Conservation (phyloP, 2,888 invertebrate genomes). For the Ferdinandea cuprea region DNA sequence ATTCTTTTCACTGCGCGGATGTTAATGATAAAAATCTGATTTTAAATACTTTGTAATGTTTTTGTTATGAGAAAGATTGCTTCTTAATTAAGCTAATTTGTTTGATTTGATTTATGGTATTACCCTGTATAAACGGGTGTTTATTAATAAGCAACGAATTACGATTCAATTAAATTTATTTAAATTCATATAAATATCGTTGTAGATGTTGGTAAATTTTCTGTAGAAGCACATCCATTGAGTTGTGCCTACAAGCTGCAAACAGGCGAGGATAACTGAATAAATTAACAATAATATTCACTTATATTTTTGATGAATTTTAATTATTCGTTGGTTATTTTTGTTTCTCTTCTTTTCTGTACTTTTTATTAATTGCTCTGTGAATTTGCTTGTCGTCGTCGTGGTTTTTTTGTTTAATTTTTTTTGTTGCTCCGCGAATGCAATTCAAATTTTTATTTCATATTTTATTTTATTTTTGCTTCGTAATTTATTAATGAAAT, state of each 20-base stretch:
- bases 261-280: background rate
- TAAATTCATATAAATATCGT: background rate
- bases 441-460: slow-evolving; percentile 39
- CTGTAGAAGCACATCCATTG: background rate
- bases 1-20: background rate
- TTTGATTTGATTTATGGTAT: slow-evolving; percentile 1
- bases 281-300: slow-evolving; percentile 13
- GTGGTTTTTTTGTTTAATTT: too few species aligned
- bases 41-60: background rate
- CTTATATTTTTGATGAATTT: slow-evolving; percentile 56
- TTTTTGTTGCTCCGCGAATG: slow-evolving; percentile 3
- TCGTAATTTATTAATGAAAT: slow-evolving; percentile 61
- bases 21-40: background rate
- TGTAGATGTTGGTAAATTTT: background rate
- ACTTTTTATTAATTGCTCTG: slow-evolving; percentile 45
- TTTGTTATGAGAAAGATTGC: background rate
- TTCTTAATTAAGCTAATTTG: slow-evolving; percentile 34
- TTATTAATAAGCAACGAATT: background rate
- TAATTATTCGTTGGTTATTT: slow-evolving; percentile 41
- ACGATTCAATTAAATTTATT: background rate
- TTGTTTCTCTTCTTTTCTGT: background rate
- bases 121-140: background rate
- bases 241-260: background rate
- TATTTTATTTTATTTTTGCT: slow-evolving; percentile 1
- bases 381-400: slow-evolving; percentile 13